These are phyloP conservation scores for Tadarida brasiliensis DNA, from an alignment of 2,797 vertebrate species.

Conservation along the genomic window DNA sequence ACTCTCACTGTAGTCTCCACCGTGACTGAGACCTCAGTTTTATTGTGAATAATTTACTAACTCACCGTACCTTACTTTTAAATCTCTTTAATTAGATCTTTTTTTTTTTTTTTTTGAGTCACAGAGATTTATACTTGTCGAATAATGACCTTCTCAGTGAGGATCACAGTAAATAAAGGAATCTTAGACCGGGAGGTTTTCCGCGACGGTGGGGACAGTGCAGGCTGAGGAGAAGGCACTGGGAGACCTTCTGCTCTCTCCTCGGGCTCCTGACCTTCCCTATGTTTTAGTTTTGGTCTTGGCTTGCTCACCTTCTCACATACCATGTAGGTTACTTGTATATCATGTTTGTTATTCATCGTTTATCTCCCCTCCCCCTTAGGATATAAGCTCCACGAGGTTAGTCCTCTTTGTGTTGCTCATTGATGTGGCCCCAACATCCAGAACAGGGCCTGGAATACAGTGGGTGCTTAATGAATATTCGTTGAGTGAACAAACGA, in stretches of 20 bases:
- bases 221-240: not conserved
- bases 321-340: not conserved
- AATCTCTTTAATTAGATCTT: constrained; percentile 65
- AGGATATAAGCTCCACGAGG: not conserved
- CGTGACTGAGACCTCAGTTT: constrained; percentile 45
- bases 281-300: not conserved
- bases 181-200: not conserved
- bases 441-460: not conserved
- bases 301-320: not conserved
- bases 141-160: constrained; percentile 68
- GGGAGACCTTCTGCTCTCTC: not conserved
- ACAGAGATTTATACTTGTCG: constrained; percentile 65
- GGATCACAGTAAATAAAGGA: not conserved
- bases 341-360: not conserved
- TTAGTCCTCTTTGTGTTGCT: constrained; percentile 9
- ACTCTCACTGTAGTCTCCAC: constrained; percentile 43
- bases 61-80: constrained; percentile 69
- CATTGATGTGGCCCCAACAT: not conserved
- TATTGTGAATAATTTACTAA: constrained; percentile 76
- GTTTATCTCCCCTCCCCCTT: not conserved
- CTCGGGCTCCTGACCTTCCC: not conserved
- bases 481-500: not conserved
- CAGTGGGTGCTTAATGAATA: not conserved
- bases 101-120: constrained; percentile 21
- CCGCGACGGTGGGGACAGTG: not conserved